Conservation (phyloP, 2,888 invertebrate species). For the Chesias legatella region DNA sequence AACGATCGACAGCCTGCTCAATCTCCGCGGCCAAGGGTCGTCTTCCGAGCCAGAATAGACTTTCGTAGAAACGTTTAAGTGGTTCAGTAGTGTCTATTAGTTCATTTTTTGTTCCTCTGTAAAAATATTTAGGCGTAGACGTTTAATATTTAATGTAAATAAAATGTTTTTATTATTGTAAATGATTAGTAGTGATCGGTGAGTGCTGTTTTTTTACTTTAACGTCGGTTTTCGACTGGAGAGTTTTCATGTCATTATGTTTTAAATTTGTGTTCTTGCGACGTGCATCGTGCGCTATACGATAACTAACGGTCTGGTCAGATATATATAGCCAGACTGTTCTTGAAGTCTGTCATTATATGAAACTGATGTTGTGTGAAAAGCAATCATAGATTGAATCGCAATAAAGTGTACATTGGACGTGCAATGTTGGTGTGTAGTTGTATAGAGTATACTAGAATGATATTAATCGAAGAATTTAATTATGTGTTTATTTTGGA, state of each 20-base stretch:
- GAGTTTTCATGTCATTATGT: slow-evolving; percentile 15
- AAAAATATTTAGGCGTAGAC: slow-evolving; percentile 63
- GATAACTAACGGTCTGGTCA: background rate
- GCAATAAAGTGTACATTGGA: slow-evolving; percentile 53
- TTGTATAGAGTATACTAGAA: slow-evolving; percentile 39
- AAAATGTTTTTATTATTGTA: slow-evolving; percentile 76
- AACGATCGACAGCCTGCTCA: slow-evolving; percentile 71
- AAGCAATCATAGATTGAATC: slow-evolving; percentile 36
- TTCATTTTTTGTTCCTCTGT: slow-evolving; percentile 78
- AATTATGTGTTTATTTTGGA: slow-evolving; percentile 4
- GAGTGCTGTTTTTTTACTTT: slow-evolving; percentile 59
- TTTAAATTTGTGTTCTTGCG: slow-evolving; percentile 18
- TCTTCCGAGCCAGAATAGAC: slow-evolving; percentile 60
- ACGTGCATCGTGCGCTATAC: slow-evolving; percentile 7
- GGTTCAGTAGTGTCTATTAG: slow-evolving; percentile 65
- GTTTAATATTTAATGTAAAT: slow-evolving; percentile 75
- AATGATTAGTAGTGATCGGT: slow-evolving; percentile 58
- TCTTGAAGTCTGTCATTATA: slow-evolving; percentile 20
- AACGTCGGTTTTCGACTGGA: slow-evolving; percentile 31
- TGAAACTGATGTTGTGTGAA: slow-evolving; percentile 35
- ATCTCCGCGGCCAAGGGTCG: slow-evolving; percentile 55
- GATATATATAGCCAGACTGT: background rate
- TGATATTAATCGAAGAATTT: slow-evolving; percentile 24
- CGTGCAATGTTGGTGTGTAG: slow-evolving; percentile 69
- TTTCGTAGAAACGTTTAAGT: slow-evolving; percentile 40